phyloP scores from a whole-genome alignment of 2,113 vertebrate genomes.

The Raja brachyura region DNA sequence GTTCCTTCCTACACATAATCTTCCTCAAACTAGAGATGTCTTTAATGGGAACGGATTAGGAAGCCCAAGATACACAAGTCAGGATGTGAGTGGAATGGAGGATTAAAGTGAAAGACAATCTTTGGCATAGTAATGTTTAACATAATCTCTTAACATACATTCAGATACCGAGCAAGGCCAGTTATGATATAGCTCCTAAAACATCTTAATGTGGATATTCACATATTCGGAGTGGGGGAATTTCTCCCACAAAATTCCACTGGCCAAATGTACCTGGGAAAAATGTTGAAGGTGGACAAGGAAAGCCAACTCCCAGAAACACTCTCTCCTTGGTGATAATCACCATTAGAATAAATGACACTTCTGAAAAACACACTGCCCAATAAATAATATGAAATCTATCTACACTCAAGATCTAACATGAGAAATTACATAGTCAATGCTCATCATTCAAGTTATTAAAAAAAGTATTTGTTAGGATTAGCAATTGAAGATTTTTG shows the following conservation, averaged over 20 bases:
- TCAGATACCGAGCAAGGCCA: not conserved
- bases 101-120: too few species aligned
- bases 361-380: not conserved
- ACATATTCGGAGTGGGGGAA: too few species aligned
- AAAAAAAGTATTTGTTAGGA: not conserved
- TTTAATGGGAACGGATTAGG: too few species aligned
- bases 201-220: not conserved
- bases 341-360: not conserved
- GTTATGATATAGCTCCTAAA: not conserved
- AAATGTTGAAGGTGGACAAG: not conserved
- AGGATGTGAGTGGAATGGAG: too few species aligned
- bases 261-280: not conserved
- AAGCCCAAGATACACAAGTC: too few species aligned
- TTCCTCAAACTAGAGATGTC: too few species aligned
- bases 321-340: not conserved
- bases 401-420: not conserved
- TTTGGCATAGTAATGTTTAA: too few species aligned
- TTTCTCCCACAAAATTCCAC: not conserved
- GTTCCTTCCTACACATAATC: too few species aligned
- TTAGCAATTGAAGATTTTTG: conserved; percentile 1
- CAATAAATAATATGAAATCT: not conserved
- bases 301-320: not conserved
- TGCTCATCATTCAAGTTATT: not conserved
- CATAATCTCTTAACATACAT: too few species aligned
- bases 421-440: not conserved